Evolutionary conservation across 2,113 vertebrate species (phyloP).

Genomic region (Ochotona curzoniae): DNA sequence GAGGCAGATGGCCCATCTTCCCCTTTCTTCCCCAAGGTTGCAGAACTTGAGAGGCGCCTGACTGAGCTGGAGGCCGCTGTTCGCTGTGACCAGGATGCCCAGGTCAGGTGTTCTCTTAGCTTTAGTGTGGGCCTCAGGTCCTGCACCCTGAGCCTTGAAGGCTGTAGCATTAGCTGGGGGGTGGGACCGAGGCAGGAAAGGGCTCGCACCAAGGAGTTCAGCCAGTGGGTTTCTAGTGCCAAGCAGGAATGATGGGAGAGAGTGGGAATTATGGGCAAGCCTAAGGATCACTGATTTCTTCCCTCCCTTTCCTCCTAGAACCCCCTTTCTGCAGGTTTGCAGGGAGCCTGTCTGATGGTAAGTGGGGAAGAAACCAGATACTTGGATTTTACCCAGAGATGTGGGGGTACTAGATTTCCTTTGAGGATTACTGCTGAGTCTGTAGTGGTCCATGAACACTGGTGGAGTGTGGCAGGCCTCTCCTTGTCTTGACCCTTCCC

Average conservation of each 20-base stretch:
- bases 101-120: conserved; percentile 85
- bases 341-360: conserved; percentile 93
- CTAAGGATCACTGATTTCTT: not conserved
- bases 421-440: conserved; percentile 1
- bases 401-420: not conserved
- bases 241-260: conserved; percentile 5
- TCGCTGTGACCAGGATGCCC: conserved; percentile 92
- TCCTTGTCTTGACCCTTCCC: not conserved
- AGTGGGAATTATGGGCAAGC: not conserved
- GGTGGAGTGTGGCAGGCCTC: not conserved
- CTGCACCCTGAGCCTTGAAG: not conserved
- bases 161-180: not conserved
- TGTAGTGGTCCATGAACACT: not conserved
- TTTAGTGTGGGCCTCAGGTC: conserved; percentile 1
- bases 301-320: conserved; percentile 86
- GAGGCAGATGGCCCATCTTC: not conserved
- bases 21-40: conserved; percentile 85
- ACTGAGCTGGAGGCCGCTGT: conserved; percentile 93
- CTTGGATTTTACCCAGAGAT: not conserved
- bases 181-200: not conserved
- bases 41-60: conserved; percentile 94
- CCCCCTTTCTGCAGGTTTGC: conserved; percentile 91
- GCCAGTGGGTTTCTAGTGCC: conserved; percentile 1
- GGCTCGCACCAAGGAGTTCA: not conserved
- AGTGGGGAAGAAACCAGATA: conserved; percentile 68